A percentile compares a stretch with the other conserved stretches of the same genome.
These are phyloP conservation scores for Xylota segnis DNA, from an alignment of 2,888 invertebrate species.

Conservation along the genomic window DNA sequence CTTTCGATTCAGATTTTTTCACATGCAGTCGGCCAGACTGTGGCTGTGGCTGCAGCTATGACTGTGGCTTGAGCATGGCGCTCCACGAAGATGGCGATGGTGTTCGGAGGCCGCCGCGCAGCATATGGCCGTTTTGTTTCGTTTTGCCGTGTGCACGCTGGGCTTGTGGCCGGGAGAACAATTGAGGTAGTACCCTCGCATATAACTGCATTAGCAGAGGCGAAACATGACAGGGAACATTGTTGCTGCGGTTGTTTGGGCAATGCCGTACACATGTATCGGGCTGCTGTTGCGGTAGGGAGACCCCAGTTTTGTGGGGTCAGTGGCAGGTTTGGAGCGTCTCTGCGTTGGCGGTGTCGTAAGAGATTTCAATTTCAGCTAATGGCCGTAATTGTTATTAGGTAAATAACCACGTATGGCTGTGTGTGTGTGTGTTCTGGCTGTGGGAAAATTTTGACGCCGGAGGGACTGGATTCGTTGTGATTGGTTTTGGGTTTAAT, in stretches of 20 bases:
- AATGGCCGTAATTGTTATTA: constrained; percentile 69
- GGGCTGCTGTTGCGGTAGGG: constrained; percentile 29
- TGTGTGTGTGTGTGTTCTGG: constrained; percentile 9
- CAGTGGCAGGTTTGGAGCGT: constrained; percentile 63
- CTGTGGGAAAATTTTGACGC: constrained; percentile 54
- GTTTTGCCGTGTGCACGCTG: constrained; percentile 20
- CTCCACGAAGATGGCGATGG: constrained; percentile 22
- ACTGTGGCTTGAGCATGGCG: background rate
- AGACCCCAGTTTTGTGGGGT: constrained; percentile 42
- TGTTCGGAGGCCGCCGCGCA: background rate
- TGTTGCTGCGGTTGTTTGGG: constrained; percentile 65
- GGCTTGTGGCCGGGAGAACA: constrained; percentile 49
- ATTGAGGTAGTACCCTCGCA: constrained; percentile 41
- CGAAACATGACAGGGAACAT: constrained; percentile 72
- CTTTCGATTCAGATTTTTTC: constrained; percentile 61
- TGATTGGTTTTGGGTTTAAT: constrained; percentile 11
- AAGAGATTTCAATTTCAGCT: constrained; percentile 73
- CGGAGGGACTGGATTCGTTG: background rate
- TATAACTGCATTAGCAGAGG: constrained; percentile 66
- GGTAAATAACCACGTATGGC: constrained; percentile 53
- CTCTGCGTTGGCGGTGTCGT: constrained; percentile 73
- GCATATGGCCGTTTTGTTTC: constrained; percentile 9
- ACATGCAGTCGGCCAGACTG: constrained; percentile 26
- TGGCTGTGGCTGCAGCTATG: background rate
- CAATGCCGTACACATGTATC: constrained; percentile 56